Evolutionary conservation across 2,888 invertebrate species (phyloP), one percentile per base, ranked within the genome.

Genomic region (Thecophora atra): DNA sequence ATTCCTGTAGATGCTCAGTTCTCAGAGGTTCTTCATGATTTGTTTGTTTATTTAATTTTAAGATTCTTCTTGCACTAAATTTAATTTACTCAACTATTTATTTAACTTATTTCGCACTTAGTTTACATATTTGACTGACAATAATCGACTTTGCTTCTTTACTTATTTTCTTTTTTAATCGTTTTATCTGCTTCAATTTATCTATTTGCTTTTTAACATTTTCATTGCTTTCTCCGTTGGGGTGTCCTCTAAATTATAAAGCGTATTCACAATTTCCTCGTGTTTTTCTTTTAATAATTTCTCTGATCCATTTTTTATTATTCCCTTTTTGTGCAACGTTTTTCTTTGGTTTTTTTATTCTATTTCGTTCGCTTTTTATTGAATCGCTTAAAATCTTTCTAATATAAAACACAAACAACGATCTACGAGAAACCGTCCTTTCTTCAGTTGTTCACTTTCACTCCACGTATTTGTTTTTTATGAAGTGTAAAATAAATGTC

Each of bases 91-190:
- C 11, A 15, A 19, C 62, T 26, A 3, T 3, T 37, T 62, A 2
- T 62, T 7, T 37, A 24, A 62, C 6, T 62, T 15, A n/a, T 62
- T 30, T 62, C 28, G n/a, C n/a, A n/a, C n/a, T n/a, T n/a, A n/a
- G n/a, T n/a, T n/a, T n/a, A n/a, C n/a, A n/a, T n/a, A n/a, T n/a
- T n/a, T n/a, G n/a, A n/a, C n/a, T n/a, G n/a, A n/a, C n/a, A n/a
- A 56, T 21, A 6, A 56, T 8, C 56, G 24, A 15, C 24, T 13
- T 54, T 54, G 19, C 3, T 19, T 26, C 26, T 58, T 5, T 44
- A 11, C 44, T 7, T 44, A 11, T 44, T 44, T 13, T 13, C 7
- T 13, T 44, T 44, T 44, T 44, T 44, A 44, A 13, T 44, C 7
- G 13, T 7, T n/a, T 13, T 44, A 44, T 44, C 13, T 11, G 13